These are phyloP conservation scores for Agriopis leucophaearia DNA, from an alignment of 2,888 invertebrate species.

Conservation along the genomic window DNA sequence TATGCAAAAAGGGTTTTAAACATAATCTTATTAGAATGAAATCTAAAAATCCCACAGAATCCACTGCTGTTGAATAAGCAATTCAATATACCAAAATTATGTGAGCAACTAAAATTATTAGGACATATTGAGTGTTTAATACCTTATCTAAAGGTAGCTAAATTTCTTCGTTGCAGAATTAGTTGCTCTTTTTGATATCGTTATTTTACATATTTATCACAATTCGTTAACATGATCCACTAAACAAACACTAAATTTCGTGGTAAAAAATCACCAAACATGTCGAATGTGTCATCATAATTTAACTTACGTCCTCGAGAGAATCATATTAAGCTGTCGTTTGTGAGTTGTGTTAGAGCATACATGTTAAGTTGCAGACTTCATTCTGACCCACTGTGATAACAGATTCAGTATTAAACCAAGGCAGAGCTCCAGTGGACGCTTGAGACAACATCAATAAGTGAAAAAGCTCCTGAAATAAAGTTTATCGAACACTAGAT, in stretches of 20 bases:
- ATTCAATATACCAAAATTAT: neutral
- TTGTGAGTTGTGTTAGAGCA: slow-evolving; percentile 55
- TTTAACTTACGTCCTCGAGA: slow-evolving; percentile 34
- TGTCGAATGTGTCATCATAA: neutral
- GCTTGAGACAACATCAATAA: slow-evolving; percentile 29
- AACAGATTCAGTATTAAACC: slow-evolving; percentile 50
- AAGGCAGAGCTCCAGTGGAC: slow-evolving; percentile 59
- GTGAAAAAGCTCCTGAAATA: slow-evolving; percentile 5
- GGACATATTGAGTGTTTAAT: neutral
- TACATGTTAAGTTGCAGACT: slow-evolving; percentile 57
- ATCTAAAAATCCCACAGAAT: too few species aligned
- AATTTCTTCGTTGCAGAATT: too few species aligned
- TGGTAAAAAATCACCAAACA: neutral
- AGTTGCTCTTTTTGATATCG: too few species aligned
- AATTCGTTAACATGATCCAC: too few species aligned
- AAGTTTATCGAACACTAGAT: neutral
- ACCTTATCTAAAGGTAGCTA: too few species aligned
- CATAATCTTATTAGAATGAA: too few species aligned
- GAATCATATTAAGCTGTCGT: slow-evolving; percentile 47
- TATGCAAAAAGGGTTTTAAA: too few species aligned
- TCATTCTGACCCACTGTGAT: slow-evolving; percentile 52
- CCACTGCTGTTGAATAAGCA: neutral
- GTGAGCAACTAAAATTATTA: neutral
- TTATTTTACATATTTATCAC: too few species aligned
- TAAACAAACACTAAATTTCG: too few species aligned